A percentile compares a stretch with the other conserved stretches of the same genome.
These are phyloP conservation scores for Tortrix viridana DNA, from an alignment of 2,888 invertebrate genomes.

Conservation along the genomic window DNA sequence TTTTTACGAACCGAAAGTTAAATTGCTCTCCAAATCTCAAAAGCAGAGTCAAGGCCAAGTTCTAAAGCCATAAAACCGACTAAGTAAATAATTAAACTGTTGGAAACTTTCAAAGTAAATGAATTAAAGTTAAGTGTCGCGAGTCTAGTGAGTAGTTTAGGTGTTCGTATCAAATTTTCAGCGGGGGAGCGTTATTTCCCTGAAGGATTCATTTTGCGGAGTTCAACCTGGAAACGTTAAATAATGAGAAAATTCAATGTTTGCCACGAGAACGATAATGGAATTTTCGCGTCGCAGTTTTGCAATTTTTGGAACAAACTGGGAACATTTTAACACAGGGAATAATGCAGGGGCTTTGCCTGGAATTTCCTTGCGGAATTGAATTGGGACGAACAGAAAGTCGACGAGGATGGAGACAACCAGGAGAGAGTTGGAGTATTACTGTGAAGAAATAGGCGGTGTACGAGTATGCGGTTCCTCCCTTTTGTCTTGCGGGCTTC, in stretches of 20 bases:
- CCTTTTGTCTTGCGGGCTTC: too few species aligned
- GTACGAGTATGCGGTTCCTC: too few species aligned
- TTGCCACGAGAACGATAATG: conserved; percentile 20
- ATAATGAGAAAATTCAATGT: conserved; percentile 32
- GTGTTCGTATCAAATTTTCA: conserved; percentile 43
- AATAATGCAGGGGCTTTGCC: too few species aligned
- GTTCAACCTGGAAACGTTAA: conserved; percentile 17
- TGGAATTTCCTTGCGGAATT: too few species aligned
- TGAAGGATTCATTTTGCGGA: conserved; percentile 37
- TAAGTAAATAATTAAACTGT: conserved; percentile 33
- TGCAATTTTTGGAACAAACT: conserved; percentile 15
- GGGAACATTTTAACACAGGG: conserved; percentile 1
- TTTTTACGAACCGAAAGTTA: background rate
- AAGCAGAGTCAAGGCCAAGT: conserved; percentile 23
- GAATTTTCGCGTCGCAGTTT: conserved; percentile 20
- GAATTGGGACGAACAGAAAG: too few species aligned
- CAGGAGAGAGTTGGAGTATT: too few species aligned
- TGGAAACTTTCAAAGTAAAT: conserved; percentile 27
- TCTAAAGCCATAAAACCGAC: conserved; percentile 16
- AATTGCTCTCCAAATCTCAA: conserved; percentile 1
- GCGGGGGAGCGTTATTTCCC: conserved; percentile 42
- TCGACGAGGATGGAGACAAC: too few species aligned
- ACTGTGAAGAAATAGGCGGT: too few species aligned
- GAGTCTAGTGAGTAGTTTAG: conserved; percentile 18
- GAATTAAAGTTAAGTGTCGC: conserved; percentile 24